Conservation (phyloP, 2,113 vertebrate species). For the Haemorhous mexicanus region DNA sequence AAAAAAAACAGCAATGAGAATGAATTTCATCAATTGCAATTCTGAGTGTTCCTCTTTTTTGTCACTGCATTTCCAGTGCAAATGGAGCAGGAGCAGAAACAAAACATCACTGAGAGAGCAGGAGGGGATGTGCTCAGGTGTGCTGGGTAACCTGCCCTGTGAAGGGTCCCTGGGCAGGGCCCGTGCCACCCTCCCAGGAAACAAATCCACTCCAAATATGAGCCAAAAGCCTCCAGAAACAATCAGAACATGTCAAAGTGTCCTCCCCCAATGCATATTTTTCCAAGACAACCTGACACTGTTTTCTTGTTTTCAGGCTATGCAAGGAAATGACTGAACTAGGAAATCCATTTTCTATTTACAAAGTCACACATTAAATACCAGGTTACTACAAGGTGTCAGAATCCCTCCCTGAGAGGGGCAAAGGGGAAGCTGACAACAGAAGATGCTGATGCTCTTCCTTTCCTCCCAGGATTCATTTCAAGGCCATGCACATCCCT, state of each 20-base stretch:
- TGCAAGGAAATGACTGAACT: background rate
- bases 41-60: background rate
- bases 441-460: background rate
- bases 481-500: background rate
- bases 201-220: accelerated
- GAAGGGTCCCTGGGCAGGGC: background rate
- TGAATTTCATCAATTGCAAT: background rate
- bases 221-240: background rate
- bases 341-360: background rate
- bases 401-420: background rate
- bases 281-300: background rate
- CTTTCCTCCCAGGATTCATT: background rate
- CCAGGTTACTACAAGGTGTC: background rate
- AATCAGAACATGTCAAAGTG: background rate
- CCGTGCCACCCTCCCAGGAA: background rate
- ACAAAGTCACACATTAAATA: background rate
- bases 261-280: background rate
- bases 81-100: background rate
- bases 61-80: background rate
- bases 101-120: background rate
- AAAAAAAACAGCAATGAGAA: background rate
- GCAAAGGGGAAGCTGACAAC: background rate
- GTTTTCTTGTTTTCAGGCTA: background rate
- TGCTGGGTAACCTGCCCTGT: background rate
- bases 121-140: background rate